Conservation (phyloP, 2,888 invertebrate genomes). For the Acanthacorydalis orientalis region DNA sequence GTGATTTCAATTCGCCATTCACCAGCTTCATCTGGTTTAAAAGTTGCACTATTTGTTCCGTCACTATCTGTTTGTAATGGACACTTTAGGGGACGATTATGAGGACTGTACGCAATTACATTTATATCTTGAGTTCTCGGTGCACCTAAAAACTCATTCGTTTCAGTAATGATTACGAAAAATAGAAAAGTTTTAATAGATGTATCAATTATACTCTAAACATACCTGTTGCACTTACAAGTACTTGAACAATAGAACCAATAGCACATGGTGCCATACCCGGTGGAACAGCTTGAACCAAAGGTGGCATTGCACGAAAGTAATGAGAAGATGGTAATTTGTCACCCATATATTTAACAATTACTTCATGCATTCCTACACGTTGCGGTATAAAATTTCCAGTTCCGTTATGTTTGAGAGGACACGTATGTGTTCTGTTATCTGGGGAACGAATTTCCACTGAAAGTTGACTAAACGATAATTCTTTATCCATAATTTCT, state of each 20-base stretch:
- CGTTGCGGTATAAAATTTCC: conserved; percentile 78
- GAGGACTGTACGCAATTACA: conserved; percentile 85
- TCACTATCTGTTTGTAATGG: conserved; percentile 65
- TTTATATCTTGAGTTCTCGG: conserved; percentile 68
- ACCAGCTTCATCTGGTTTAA: conserved; percentile 93
- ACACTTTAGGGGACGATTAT: conserved; percentile 64
- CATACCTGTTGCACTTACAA: conserved; percentile 67
- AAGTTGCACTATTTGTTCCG: conserved; percentile 86
- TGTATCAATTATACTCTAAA: not conserved
- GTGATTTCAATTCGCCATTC: conserved; percentile 94
- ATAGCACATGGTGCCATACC: conserved; percentile 92
- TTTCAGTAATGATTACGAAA: conserved; percentile 3
- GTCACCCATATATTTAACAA: conserved; percentile 37
- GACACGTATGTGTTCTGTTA: conserved; percentile 28
- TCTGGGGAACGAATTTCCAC: conserved; percentile 24
- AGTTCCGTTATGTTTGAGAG: conserved; percentile 50
- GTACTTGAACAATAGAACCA: conserved; percentile 88
- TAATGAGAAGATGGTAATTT: conserved; percentile 42
- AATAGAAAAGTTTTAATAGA: not conserved
- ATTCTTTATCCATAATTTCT: conserved; percentile 42
- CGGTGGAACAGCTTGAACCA: conserved; percentile 74
- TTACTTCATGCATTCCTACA: conserved; percentile 81
- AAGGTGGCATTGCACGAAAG: conserved; percentile 73
- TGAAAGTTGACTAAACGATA: conserved; percentile 21
- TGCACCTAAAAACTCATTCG: conserved; percentile 36